These are phyloP conservation scores for Propithecus coquereli DNA, from an alignment of 2,113 vertebrate species.

Conservation along the genomic window DNA sequence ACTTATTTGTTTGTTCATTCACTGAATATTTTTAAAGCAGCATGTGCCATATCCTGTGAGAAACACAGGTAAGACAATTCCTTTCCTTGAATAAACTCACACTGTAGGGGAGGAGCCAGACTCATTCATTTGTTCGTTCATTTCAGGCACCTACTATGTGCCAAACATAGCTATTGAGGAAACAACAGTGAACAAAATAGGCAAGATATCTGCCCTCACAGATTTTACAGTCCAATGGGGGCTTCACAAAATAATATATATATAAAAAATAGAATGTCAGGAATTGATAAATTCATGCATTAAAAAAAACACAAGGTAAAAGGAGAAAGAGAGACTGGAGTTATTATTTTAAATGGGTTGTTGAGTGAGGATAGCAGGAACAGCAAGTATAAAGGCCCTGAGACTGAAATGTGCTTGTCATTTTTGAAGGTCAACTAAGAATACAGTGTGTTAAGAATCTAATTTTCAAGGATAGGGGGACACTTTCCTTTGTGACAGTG, in stretches of 20 bases:
- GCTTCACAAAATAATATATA: conserved; percentile 27
- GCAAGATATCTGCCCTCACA: background rate
- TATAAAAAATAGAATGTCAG: background rate
- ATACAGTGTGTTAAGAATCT: background rate
- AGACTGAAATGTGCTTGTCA: background rate
- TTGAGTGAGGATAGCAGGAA: background rate
- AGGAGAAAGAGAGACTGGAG: background rate
- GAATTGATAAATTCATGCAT: background rate
- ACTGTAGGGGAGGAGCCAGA: background rate
- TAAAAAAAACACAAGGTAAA: background rate
- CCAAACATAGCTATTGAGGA: background rate
- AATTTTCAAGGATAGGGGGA: background rate
- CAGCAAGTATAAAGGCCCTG: background rate
- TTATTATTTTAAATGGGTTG: conserved; percentile 25
- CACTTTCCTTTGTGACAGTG: background rate
- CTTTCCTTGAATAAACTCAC: background rate
- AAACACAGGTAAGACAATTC: conserved; percentile 5
- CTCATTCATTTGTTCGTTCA: background rate
- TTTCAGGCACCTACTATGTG: background rate
- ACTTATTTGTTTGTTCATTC: background rate
- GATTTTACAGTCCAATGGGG: background rate
- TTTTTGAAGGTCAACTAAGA: conserved; percentile 27
- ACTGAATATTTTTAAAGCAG: background rate
- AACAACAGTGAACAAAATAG: background rate
- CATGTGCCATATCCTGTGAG: background rate